phyloP scores from a whole-genome alignment of 2,888 invertebrate species.

The Stenotaenia linearis region DNA sequence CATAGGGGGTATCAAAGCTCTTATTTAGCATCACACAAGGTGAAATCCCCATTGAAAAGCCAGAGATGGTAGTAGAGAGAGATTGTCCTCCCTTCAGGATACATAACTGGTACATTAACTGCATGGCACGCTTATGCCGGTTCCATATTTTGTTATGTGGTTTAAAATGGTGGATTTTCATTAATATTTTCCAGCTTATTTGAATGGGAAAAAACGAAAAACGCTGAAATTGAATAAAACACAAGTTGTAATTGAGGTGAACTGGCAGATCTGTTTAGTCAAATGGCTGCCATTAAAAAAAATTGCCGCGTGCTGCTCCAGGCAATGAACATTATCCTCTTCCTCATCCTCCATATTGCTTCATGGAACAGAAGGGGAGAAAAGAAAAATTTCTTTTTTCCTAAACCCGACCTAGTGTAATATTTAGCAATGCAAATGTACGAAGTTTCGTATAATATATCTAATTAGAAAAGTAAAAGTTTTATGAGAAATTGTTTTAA shows the following conservation, averaged over 20 bases:
- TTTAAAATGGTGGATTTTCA: no score
- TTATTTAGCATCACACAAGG: no score
- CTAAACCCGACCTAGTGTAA: neutral
- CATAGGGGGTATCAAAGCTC: no score
- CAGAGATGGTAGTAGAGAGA: no score
- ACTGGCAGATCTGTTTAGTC: slow-evolving; percentile 26
- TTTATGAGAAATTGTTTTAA: neutral
- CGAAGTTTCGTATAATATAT: neutral
- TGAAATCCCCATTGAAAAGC: no score
- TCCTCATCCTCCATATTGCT: slow-evolving; percentile 12
- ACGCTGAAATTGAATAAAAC: neutral
- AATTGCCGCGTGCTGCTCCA: slow-evolving; percentile 24
- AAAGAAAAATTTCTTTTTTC: neutral
- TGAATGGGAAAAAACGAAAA: neutral
- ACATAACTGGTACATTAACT: no score
- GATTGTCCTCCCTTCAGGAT: no score
- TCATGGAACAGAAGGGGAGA: neutral
- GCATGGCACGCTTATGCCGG: no score
- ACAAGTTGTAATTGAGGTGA: slow-evolving; percentile 23
- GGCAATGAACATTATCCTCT: slow-evolving; percentile 26
- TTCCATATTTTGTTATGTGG: no score
- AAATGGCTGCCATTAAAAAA: slow-evolving; percentile 17
- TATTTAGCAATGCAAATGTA: slow-evolving; percentile 2
- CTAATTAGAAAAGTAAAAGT: neutral
- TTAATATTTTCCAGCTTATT: neutral